Conservation (phyloP, 2,113 vertebrate genomes). For the Cottus gobio region DNA sequence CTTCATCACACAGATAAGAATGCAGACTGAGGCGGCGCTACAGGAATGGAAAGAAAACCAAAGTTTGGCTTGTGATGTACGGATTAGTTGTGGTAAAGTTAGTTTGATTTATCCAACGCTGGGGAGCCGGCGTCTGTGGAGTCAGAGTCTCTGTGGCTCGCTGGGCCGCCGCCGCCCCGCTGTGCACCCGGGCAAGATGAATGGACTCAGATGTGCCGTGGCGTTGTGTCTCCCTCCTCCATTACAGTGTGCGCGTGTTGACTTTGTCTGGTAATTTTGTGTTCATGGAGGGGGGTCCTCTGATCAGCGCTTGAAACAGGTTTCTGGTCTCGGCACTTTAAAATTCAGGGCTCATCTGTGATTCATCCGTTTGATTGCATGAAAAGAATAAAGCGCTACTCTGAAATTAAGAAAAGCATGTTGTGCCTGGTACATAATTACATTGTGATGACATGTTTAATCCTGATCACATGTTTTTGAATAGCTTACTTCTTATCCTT, state of each 20-base stretch:
- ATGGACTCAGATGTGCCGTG: slow-evolving; percentile 51
- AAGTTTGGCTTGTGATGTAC: slow-evolving; percentile 56
- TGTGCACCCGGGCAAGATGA: slow-evolving; percentile 53
- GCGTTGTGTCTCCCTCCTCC: slow-evolving; percentile 32
- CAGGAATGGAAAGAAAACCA: slow-evolving; percentile 23
- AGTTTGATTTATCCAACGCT: slow-evolving; percentile 67
- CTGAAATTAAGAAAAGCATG: neutral
- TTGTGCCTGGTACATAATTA: slow-evolving; percentile 2
- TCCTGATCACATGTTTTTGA: slow-evolving; percentile 9
- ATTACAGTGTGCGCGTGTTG: slow-evolving; percentile 45
- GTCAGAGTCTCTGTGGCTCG: slow-evolving; percentile 16
- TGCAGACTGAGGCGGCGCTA: slow-evolving; percentile 36
- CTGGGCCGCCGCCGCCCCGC: slow-evolving; percentile 42
- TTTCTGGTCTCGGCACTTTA: neutral
- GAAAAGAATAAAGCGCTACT: slow-evolving; percentile 7
- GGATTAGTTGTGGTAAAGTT: slow-evolving; percentile 76
- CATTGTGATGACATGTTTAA: neutral
- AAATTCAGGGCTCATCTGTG: slow-evolving; percentile 19
- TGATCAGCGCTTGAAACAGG: slow-evolving; percentile 36
- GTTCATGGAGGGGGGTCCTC: slow-evolving; percentile 28
- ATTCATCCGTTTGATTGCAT: slow-evolving; percentile 27
- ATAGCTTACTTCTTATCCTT: slow-evolving; percentile 1
- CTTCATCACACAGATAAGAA: slow-evolving; percentile 72
- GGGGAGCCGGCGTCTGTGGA: slow-evolving; percentile 25
- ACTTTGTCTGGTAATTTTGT: slow-evolving; percentile 45